These are phyloP conservation scores for Scelioninae gen. 1 DNA, from an alignment of 2,888 invertebrate genomes.

Conservation along the genomic window DNA sequence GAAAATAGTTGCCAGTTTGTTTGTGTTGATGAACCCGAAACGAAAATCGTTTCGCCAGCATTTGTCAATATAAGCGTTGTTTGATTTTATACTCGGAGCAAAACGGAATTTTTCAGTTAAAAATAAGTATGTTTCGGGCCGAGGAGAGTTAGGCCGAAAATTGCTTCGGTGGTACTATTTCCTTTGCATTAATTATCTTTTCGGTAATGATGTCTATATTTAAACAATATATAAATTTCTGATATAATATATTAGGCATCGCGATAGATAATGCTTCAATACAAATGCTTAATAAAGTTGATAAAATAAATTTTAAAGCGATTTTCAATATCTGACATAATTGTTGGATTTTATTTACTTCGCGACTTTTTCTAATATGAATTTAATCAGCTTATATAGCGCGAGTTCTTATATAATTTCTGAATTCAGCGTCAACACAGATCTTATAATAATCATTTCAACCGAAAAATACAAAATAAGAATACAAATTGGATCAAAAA, in stretches of 20 bases:
- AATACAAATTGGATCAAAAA: too few species aligned
- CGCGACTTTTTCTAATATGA: too few species aligned
- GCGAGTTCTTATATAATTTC: too few species aligned
- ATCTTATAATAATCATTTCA: too few species aligned
- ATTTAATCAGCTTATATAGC: too few species aligned
- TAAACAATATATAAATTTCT: constrained; percentile 21
- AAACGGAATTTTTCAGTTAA: background rate
- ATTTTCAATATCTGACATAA: too few species aligned
- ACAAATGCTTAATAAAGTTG: background rate
- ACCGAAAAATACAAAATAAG: too few species aligned
- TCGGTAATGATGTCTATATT: constrained; percentile 29
- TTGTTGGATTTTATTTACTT: too few species aligned
- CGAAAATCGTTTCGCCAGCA: background rate
- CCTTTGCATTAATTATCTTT: constrained; percentile 23
- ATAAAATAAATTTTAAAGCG: too few species aligned
- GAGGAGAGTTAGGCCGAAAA: background rate
- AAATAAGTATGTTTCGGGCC: background rate
- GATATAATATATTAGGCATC: background rate
- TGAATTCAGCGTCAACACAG: too few species aligned
- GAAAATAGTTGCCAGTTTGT: constrained; percentile 3
- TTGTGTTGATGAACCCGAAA: constrained; percentile 3
- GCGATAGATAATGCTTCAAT: background rate
- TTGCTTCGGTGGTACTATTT: background rate
- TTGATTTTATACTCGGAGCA: background rate
- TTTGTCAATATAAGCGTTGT: constrained; percentile 8